Percentiles rank a stretch among this genome's conserved stretches.
Evolutionary conservation across 2,888 invertebrate genomes (phyloP).

Genomic region (Trissonchulus sp.): DNA sequence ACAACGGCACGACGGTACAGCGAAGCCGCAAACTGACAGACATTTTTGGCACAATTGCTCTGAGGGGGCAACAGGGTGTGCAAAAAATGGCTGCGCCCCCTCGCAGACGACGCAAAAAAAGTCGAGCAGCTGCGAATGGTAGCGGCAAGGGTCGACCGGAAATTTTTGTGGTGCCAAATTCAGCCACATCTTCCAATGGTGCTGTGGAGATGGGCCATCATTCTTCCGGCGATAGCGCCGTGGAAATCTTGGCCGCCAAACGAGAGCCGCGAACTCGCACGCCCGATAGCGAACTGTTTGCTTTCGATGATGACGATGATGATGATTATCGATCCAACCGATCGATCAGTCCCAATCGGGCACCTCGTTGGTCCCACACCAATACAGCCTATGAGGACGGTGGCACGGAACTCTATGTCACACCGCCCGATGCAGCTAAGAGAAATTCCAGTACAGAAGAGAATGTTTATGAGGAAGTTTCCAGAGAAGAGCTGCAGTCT

Average conservation of each 20-base stretch:
- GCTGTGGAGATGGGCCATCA: neutral
- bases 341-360: neutral
- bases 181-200: neutral
- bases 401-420: neutral
- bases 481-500: neutral
- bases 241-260: neutral
- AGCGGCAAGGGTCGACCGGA: neutral
- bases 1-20: neutral
- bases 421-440: neutral
- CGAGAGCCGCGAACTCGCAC: neutral
- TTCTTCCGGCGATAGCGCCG: neutral
- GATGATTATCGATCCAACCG: conserved; percentile 1
- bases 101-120: neutral
- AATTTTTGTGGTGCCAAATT: neutral
- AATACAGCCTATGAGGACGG: neutral
- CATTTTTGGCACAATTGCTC: conserved; percentile 1
- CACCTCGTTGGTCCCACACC: neutral
- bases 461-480: neutral
- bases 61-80: neutral
- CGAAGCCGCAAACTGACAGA: neutral
- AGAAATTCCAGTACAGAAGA: neutral
- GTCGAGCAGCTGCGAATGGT: neutral
- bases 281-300: conserved; percentile 24
- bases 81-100: neutral
- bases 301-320: conserved; percentile 27